Base-by-base conservation (phyloP, 2,888 invertebrate genomes). In the Creontiades dilutus region DNA sequence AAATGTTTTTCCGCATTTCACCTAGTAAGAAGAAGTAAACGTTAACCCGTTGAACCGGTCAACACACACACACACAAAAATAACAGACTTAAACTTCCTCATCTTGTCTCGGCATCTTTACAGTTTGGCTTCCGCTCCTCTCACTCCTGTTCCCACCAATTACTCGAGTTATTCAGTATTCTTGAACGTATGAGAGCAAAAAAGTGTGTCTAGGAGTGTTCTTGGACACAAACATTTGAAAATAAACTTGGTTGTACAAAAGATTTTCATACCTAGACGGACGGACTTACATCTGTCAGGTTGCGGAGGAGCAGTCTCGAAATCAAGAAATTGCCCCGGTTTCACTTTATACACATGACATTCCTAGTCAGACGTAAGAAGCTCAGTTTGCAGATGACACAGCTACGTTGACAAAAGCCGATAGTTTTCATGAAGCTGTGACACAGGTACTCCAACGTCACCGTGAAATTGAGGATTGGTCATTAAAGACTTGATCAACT, bases 171-270 rank as follows among this genome's bases (percentile, higher is more conserved):
- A 46, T 28, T 2, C 75, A n/a, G 12, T 12, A 75, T 75, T 13
- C 12, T 75, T 12, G 28, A 23, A 75, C 28, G 12, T 75, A 16
- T 27, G 28, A 23, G 19, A 19, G 13, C n/a, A n/a, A 19, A 16
- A 13, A 14, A 27, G 28, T 75, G 13, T 75, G 28, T n/a, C 75
- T 52, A n/a, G 75, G 75, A 75, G 75, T 75, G 28, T 75, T 78
- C 28, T 78, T 78, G 78, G 28, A 78, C 78, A n/a, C 78, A 16
- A 28, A 78, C 78, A 16, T 78, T 78, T 28, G 28, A 78, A 28
- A 2, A 28, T n/a, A n/a, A n/a, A n/a, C n/a, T n/a, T n/a, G 19
- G 61, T 61, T 19, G 0, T 16, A 19, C 9, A 61, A n/a, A 16
- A 16, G 11, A 19, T n/a, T n/a, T 9, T 61, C n/a, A 19, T 61